These are phyloP conservation scores for Hemicordylus capensis DNA, from an alignment of 2,113 vertebrate species.

Conservation along the genomic window DNA sequence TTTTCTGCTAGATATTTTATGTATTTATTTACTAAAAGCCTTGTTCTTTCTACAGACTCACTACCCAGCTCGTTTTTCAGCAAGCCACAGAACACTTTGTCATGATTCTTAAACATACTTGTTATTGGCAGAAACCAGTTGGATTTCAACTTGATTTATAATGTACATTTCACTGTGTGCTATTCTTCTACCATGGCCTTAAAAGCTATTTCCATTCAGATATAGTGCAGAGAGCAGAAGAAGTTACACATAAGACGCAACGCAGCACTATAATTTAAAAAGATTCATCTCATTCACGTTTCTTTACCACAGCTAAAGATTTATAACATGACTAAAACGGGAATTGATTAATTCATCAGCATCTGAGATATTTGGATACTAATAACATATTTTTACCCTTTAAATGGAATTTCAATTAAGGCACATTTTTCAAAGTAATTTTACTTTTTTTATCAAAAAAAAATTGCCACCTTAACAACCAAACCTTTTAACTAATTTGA, in stretches of 20 bases:
- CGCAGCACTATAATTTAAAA: constrained; percentile 68
- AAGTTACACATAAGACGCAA: constrained; percentile 58
- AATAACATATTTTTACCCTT: constrained; percentile 80
- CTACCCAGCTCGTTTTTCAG: constrained; percentile 44
- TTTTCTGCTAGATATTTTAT: constrained; percentile 26
- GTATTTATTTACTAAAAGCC: neutral
- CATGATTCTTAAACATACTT: constrained; percentile 48
- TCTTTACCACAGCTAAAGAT: constrained; percentile 67
- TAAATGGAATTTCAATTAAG: constrained; percentile 81
- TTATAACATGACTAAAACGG: constrained; percentile 67
- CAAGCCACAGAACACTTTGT: constrained; percentile 36
- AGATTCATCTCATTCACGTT: constrained; percentile 69
- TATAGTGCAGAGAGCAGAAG: constrained; percentile 48
- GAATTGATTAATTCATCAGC: constrained; percentile 80
- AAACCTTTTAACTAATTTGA: constrained; percentile 62
- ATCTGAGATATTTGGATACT: constrained; percentile 75
- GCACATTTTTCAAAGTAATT: constrained; percentile 68
- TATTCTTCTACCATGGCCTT: constrained; percentile 52
- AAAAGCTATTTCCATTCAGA: constrained; percentile 46
- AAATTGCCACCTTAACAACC: constrained; percentile 43
- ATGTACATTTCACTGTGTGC: constrained; percentile 3
- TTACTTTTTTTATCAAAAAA: constrained; percentile 63
- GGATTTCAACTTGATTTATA: constrained; percentile 61
- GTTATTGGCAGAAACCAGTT: constrained; percentile 46
- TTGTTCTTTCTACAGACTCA: constrained; percentile 39